Evolutionary conservation across 1,140 invertebrate species (phyloP).

Genomic region (Potamilus streckersoni): DNA sequence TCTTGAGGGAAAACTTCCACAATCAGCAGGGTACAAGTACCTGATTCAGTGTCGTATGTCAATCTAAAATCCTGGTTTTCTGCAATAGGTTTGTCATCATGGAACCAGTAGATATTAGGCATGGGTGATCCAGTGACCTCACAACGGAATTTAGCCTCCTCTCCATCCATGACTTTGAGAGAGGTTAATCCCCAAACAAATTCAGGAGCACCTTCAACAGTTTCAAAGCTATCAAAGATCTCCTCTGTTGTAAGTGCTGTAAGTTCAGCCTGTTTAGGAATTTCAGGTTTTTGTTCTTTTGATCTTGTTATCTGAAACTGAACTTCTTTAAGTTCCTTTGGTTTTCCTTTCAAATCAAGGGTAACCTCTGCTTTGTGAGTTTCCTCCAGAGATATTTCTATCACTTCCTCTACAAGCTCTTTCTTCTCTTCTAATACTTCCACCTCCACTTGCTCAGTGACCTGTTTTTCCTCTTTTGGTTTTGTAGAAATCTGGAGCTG

Average conservation of each 20-base stretch:
- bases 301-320: constrained; percentile 23
- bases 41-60: constrained; percentile 55
- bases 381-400: constrained; percentile 36
- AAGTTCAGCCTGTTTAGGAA: too few species aligned
- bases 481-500: constrained; percentile 17
- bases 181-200: constrained; percentile 80
- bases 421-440: constrained; percentile 18
- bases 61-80: constrained; percentile 64
- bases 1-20: constrained; percentile 85
- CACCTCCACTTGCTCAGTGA: constrained; percentile 22
- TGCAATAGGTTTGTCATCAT: constrained; percentile 83
- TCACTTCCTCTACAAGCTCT: constrained; percentile 14
- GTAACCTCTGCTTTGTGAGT: constrained; percentile 52
- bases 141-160: constrained; percentile 79
- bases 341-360: constrained; percentile 44
- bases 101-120: constrained; percentile 64
- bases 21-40: constrained; percentile 58
- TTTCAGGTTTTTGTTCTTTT: too few species aligned
- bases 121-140: constrained; percentile 54
- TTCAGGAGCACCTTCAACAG: constrained; percentile 75
- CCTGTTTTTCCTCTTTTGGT: constrained; percentile 26
- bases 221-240: constrained; percentile 42
- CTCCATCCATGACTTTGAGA: constrained; percentile 91
- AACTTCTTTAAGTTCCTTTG: constrained; percentile 40
- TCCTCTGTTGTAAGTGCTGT: constrained; percentile 35